Conservation (phyloP, 2,888 invertebrate genomes). For the Eupithecia inturbata region DNA sequence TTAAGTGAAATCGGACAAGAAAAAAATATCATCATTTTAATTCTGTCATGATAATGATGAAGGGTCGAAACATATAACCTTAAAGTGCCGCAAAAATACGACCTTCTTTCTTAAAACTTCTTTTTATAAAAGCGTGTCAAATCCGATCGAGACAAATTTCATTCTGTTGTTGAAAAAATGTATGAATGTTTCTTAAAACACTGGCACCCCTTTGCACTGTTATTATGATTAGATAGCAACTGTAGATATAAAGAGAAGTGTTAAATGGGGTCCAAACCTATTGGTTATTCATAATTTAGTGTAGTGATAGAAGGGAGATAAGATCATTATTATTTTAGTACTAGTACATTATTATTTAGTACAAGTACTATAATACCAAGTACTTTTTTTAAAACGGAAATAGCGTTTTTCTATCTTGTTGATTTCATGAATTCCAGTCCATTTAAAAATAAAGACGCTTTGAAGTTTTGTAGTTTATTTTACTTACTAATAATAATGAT, state of each 20-base stretch:
- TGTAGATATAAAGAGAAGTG: conserved; percentile 28
- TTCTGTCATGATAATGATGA: no score
- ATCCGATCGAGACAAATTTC: no score
- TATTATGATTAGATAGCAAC: conserved; percentile 8
- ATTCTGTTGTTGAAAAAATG: no score
- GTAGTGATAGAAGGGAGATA: not conserved
- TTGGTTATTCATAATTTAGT: not conserved
- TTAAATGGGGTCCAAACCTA: conserved; percentile 41
- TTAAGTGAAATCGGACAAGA: no score
- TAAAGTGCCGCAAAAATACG: no score
- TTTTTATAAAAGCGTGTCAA: no score
- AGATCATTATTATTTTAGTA: not conserved
- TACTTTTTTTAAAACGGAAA: not conserved
- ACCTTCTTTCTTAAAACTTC: no score
- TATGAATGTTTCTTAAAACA: conserved; percentile 15
- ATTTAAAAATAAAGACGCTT: not conserved
- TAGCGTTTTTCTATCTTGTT: not conserved
- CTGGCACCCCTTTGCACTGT: conserved; percentile 28
- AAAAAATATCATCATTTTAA: no score
- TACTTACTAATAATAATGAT: not conserved
- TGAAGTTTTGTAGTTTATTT: not conserved
- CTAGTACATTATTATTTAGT: not conserved
- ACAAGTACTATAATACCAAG: not conserved
- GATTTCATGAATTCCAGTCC: not conserved
- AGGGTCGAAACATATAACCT: no score